Conservation (phyloP, 2,888 invertebrate species). For the Litoditis marina region DNA sequence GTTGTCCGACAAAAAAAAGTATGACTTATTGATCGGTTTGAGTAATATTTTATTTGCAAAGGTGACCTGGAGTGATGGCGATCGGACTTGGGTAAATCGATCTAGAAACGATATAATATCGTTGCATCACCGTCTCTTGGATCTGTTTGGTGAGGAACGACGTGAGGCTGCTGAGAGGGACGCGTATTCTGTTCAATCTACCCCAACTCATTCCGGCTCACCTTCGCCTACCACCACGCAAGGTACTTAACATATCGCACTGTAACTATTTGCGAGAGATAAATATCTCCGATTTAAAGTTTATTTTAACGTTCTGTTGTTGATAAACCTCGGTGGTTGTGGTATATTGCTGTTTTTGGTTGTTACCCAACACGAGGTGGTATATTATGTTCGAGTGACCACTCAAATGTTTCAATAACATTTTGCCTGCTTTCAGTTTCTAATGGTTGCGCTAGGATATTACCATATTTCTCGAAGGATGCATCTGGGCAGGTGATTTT, state of each 20-base stretch:
- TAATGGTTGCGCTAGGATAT: conserved; percentile 16
- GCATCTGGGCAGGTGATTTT: conserved; percentile 18
- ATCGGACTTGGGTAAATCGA: conserved; percentile 22
- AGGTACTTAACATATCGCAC: too few species aligned
- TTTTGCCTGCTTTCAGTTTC: not conserved
- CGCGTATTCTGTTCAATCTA: too few species aligned
- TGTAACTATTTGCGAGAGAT: not conserved
- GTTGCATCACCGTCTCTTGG: conserved; percentile 31
- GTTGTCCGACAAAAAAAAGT: not conserved
- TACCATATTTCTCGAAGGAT: conserved; percentile 28
- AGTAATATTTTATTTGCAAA: too few species aligned
- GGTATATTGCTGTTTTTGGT: too few species aligned
- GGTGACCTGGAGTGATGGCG: conserved; percentile 39
- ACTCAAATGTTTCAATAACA: not conserved
- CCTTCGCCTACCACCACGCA: too few species aligned
- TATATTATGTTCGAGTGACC: not conserved
- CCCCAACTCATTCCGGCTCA: too few species aligned
- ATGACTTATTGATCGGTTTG: not conserved
- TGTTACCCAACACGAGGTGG: not conserved
- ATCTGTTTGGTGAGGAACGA: conserved; percentile 34
- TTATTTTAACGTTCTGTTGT: not conserved
- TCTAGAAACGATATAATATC: conserved; percentile 22
- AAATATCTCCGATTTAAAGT: not conserved
- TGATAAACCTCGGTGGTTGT: not conserved
- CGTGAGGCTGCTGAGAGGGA: conserved; percentile 15